These are phyloP conservation scores for Neoscelio sp. DNA, from an alignment of 2,888 invertebrate genomes.

Conservation along the genomic window DNA sequence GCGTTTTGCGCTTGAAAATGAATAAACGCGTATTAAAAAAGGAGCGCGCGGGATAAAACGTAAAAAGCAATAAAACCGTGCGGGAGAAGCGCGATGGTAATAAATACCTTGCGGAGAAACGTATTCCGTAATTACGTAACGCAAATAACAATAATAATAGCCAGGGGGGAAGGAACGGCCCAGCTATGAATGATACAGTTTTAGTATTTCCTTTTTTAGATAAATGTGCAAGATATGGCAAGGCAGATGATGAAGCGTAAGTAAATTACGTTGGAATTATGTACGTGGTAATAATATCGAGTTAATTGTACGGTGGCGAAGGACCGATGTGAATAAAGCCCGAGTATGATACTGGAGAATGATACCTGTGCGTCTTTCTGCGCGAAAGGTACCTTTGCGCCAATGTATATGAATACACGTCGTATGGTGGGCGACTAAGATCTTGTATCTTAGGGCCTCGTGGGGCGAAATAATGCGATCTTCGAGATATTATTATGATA, in stretches of 20 bases:
- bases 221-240: conserved; percentile 45
- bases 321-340: conserved; percentile 27
- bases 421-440: conserved; percentile 25
- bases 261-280: conserved; percentile 72
- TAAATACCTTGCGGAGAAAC: conserved; percentile 43
- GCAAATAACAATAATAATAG: conserved; percentile 57
- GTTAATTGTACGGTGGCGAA: conserved; percentile 74
- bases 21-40: conserved; percentile 48
- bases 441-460: conserved; percentile 36
- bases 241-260: conserved; percentile 63
- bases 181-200: conserved; percentile 55
- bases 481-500: conserved; percentile 44
- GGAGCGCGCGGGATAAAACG: not conserved
- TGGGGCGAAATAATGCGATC: conserved; percentile 36
- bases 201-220: conserved; percentile 42
- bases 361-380: conserved; percentile 10
- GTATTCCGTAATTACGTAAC: conserved; percentile 49
- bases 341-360: conserved; percentile 11
- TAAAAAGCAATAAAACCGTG: conserved; percentile 48
- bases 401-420: conserved; percentile 2
- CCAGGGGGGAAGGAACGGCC: conserved; percentile 15
- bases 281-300: conserved; percentile 74
- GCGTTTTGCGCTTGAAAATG: conserved; percentile 39
- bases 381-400: not conserved
- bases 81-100: conserved; percentile 47